phyloP scores from a whole-genome alignment of 2,797 vertebrate genomes.

The Syncerus caffer region DNA sequence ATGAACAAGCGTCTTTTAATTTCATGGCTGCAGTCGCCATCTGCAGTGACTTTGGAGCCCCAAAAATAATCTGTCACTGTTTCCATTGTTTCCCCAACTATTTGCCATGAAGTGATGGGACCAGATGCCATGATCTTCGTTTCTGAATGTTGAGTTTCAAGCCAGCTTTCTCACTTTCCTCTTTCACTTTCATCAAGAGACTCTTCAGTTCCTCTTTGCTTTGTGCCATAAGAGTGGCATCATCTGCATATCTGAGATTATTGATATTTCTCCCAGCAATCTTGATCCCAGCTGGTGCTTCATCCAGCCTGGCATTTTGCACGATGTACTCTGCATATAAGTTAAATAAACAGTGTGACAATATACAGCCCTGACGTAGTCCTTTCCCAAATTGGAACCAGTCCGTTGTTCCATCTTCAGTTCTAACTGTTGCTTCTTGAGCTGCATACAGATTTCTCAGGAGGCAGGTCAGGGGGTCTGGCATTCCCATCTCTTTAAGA shows the following conservation, averaged over 20 bases:
- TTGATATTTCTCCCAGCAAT: background rate
- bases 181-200: background rate
- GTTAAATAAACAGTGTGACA: background rate
- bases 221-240: background rate
- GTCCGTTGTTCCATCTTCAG: background rate
- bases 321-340: background rate
- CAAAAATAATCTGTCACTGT: background rate
- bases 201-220: background rate
- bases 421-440: background rate
- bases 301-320: background rate
- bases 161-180: background rate
- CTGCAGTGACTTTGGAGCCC: background rate
- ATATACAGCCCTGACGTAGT: background rate
- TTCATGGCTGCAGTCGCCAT: background rate
- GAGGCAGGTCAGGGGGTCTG: background rate
- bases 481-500: background rate
- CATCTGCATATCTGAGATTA: background rate
- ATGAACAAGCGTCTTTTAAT: background rate
- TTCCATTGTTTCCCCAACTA: background rate
- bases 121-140: background rate
- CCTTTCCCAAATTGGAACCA: background rate
- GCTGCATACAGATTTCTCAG: background rate
- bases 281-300: background rate
- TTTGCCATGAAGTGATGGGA: background rate
- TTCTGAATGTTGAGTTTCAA: background rate